These are phyloP conservation scores for Columba livia DNA, from an alignment of 2,113 vertebrate species.

Conservation along the genomic window DNA sequence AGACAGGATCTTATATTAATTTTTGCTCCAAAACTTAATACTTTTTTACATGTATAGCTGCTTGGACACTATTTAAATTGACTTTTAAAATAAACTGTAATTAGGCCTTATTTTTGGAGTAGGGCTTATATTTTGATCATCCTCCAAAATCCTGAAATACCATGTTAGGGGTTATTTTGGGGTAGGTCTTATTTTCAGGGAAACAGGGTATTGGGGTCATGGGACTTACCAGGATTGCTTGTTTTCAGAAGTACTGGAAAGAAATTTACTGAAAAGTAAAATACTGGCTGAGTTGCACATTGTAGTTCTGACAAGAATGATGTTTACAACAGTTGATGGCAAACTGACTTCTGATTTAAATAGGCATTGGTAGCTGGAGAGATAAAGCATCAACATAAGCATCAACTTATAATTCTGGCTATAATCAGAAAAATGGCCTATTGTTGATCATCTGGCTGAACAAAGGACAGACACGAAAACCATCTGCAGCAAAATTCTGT, in stretches of 20 bases:
- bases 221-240: background rate
- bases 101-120: no score
- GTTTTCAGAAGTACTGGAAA: background rate
- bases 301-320: conserved; percentile 17
- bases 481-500: background rate
- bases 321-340: conserved; percentile 7
- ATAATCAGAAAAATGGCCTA: background rate
- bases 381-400: background rate
- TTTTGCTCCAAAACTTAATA: no score
- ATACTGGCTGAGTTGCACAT: background rate
- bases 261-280: background rate
- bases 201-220: no score
- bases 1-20: no score
- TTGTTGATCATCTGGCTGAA: background rate
- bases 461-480: background rate
- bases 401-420: background rate
- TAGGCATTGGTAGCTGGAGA: background rate
- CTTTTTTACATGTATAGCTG: no score
- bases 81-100: no score
- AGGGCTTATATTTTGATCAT: no score
- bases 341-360: conserved; percentile 21
- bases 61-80: no score
- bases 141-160: no score
- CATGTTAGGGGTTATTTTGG: no score
- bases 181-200: no score